Percentiles rank a stretch among this genome's conserved stretches.
Evolutionary conservation across 2,888 invertebrate genomes (phyloP).

Genomic region (Carcina quercana): DNA sequence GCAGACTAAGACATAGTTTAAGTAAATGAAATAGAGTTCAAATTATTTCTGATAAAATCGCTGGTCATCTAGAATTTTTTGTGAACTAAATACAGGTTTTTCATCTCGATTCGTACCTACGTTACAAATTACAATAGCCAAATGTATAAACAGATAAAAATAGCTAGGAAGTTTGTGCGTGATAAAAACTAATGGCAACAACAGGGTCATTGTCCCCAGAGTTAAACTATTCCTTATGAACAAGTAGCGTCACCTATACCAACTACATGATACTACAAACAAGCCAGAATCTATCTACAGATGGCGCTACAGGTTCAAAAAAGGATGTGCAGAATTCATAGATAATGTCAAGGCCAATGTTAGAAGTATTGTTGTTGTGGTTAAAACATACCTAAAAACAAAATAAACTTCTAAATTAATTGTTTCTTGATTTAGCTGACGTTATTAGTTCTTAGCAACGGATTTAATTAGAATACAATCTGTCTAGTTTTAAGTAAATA

Average conservation of each 20-base stretch:
- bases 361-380: constrained; percentile 18
- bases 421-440: not conserved
- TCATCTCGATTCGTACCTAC: not conserved
- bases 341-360: constrained; percentile 68
- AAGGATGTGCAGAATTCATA: constrained; percentile 54
- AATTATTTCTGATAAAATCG: too few relatives aligned
- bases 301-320: constrained; percentile 36
- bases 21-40: too few relatives aligned
- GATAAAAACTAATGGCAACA: constrained; percentile 12
- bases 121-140: not conserved
- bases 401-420: not conserved
- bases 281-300: constrained; percentile 18
- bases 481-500: not conserved
- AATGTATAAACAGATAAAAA: not conserved
- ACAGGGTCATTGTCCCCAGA: constrained; percentile 39
- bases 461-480: not conserved
- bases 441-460: not conserved
- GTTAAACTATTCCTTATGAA: too few relatives aligned
- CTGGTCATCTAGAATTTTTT: too few relatives aligned
- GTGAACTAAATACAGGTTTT: too few relatives aligned
- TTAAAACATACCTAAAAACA: not conserved
- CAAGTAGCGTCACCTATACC: constrained; percentile 43
- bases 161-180: too few relatives aligned
- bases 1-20: too few relatives aligned
- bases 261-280: not conserved